These are phyloP conservation scores for Galago senegalensis DNA, from an alignment of 2,797 vertebrate species.

Conservation along the genomic window DNA sequence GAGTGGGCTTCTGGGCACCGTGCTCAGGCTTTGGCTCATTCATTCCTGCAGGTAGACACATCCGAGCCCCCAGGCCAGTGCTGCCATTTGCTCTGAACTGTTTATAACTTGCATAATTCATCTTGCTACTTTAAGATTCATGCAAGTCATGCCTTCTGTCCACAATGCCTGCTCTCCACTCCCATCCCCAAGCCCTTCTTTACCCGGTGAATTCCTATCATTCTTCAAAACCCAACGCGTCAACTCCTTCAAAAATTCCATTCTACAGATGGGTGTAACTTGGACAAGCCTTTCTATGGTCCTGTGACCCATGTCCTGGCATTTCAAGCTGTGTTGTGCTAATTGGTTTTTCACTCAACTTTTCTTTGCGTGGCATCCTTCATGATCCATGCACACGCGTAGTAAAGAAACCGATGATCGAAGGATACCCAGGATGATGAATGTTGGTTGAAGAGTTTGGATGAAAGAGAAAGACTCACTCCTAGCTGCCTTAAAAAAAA, in stretches of 20 bases:
- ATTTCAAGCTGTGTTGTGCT: neutral
- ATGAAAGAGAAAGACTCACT: neutral
- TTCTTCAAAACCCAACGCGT: neutral
- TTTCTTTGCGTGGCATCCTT: neutral
- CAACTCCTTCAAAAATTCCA: neutral
- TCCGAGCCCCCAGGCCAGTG: neutral
- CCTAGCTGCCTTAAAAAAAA: neutral
- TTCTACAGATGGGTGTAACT: rapidly evolving
- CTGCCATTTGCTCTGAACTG: neutral
- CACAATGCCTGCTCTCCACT: rapidly evolving
- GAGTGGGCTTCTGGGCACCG: rapidly evolving
- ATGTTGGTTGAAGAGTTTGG: neutral
- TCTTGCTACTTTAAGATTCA: neutral
- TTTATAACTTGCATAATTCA: neutral
- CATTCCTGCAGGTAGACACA: too few relatives aligned
- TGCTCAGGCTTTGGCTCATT: neutral
- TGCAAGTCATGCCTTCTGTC: neutral
- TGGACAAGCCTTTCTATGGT: too few relatives aligned
- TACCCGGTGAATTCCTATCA: rapidly evolving
- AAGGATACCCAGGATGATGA: neutral
- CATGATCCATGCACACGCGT: rapidly evolving
- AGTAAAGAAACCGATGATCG: neutral
- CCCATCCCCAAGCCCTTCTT: too few relatives aligned
- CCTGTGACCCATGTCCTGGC: rapidly evolving
- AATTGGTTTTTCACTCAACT: neutral